Evolutionary conservation across 1,140 invertebrate species (phyloP).

Genomic region (Papilio machaon): DNA sequence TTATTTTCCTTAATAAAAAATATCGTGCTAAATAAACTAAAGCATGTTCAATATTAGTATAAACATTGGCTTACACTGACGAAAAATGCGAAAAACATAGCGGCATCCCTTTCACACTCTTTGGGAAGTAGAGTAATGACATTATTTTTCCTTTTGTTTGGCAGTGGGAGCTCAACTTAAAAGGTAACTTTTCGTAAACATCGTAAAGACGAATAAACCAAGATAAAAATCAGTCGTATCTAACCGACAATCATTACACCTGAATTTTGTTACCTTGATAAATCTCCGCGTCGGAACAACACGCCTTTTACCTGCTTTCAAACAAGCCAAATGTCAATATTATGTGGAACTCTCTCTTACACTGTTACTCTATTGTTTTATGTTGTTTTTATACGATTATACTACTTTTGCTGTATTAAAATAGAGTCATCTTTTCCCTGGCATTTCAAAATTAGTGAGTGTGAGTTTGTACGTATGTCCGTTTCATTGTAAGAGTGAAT

Average conservation of each 20-base stretch:
- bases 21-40: no score
- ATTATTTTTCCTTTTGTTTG: not conserved
- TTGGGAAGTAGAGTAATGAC: no score
- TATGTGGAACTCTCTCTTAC: not conserved
- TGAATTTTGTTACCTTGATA: slow-evolving; percentile 18
- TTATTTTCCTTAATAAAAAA: not conserved
- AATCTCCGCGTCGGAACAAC: not conserved
- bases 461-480: no score
- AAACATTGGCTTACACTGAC: not conserved
- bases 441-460: no score
- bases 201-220: slow-evolving; percentile 6
- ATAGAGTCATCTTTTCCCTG: not conserved
- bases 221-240: slow-evolving; percentile 14
- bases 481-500: no score
- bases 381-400: not conserved
- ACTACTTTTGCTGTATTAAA: not conserved
- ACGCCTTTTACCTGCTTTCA: slow-evolving; percentile 18
- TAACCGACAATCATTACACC: not conserved
- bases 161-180: not conserved
- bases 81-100: no score
- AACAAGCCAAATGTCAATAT: slow-evolving; percentile 19
- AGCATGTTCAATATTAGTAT: not conserved
- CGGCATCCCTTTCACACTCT: no score
- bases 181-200: slow-evolving; percentile 20
- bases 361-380: not conserved